Conservation (phyloP, 2,888 invertebrate species). For the Xylocampa areola region DNA sequence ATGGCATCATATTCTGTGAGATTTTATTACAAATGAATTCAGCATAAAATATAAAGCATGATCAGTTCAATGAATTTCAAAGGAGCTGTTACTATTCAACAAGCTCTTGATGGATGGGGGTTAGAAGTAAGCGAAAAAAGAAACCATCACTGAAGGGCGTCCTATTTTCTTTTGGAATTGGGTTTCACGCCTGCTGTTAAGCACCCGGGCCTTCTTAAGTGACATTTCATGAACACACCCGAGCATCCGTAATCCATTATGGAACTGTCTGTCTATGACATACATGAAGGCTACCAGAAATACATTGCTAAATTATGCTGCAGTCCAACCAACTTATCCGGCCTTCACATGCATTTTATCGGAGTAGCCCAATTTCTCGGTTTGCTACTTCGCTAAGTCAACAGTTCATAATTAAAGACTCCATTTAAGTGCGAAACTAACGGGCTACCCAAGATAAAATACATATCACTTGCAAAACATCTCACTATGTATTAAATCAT, state of each 20-base stretch:
- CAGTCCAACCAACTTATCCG: neutral
- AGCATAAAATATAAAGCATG: constrained; percentile 17
- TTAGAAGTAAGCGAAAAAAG: constrained; percentile 18
- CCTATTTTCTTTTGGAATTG: constrained; percentile 19
- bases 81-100: constrained; percentile 20
- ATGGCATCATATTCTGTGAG: neutral
- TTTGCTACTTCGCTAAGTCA: too few relatives aligned
- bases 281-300: neutral
- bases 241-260: constrained; percentile 29
- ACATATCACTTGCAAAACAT: too few relatives aligned
- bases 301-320: constrained; percentile 20
- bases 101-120: neutral
- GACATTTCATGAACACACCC: constrained; percentile 26
- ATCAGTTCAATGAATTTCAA: constrained; percentile 30
- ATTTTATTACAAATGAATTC: constrained; percentile 6
- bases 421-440: too few relatives aligned
- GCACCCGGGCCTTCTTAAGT: constrained; percentile 18
- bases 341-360: too few relatives aligned
- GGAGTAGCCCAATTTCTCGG: too few relatives aligned
- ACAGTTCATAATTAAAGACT: too few relatives aligned
- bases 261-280: constrained; percentile 13
- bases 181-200: constrained; percentile 29
- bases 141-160: constrained; percentile 4
- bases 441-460: too few relatives aligned
- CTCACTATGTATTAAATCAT: too few relatives aligned